Base-by-base conservation (phyloP, 1,140 invertebrate genomes). In the Drosophila quadrilineata region DNA sequence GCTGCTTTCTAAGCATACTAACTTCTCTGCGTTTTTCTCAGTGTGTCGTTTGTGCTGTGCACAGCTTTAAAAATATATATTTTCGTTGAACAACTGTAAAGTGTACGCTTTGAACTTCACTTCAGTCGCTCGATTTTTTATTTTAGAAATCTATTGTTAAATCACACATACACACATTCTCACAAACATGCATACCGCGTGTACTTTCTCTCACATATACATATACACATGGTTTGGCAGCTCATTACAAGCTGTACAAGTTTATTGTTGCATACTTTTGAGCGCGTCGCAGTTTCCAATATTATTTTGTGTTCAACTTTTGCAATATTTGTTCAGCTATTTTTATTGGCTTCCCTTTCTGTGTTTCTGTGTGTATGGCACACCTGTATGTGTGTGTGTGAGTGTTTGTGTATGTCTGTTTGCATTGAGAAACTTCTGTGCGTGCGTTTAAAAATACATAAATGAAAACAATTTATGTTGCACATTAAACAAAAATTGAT, bases 371-470 rank as follows among this genome's bases (percentile, higher is more conserved):
- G 43, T 33, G 46, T 19, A 35, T 12, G 48, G 46, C 24, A 22
- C 29, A 26, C 5, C 6, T 50, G 3, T 58, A 5, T 35, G 16
- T 29, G 3, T 41, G 19, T 65, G 28, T 46, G 9, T 71, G 29
- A 46, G 48, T 38, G 31, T 38, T 28, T 19, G 26, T 52, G 36
- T 33, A 24, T 49, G 43, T 14, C 16, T 41, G 21, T 53, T 14
- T 26, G 22, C 28, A n/a, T 53, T 40, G 60, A 69, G 67, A 58
- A 71, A 41, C 46, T 50, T 35, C 49, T 71, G 68, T 58, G 71
- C 50, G 64, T 60, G 60, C 40, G 79, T 67, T 82, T 74, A 73
- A 74, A 84, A 84, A 85, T 74, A n/a, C n/a, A n/a, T n/a, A 84
- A 77, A 64, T 63, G 31, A 76, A 76, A 71, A 71, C 73, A 77